Percentiles rank a stretch among this genome's conserved stretches.
These are phyloP conservation scores for Apodemus speciosus DNA, from an alignment of 2,113 vertebrate species.

Conservation along the genomic window DNA sequence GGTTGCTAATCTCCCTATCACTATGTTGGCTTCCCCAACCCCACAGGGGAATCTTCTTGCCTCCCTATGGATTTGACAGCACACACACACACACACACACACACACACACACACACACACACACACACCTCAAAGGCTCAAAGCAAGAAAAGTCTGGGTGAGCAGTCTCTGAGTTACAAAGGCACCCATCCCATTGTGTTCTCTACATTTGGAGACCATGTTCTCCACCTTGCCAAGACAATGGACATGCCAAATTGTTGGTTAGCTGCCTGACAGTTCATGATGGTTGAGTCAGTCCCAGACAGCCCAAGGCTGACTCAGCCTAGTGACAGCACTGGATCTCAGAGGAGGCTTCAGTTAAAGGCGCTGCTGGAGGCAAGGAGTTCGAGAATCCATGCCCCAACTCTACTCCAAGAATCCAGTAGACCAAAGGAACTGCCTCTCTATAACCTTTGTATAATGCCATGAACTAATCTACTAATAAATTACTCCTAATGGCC, in stretches of 20 bases:
- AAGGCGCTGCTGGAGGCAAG: background rate
- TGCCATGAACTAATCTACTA: background rate
- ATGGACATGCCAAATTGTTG: background rate
- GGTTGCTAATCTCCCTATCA: conserved; percentile 33
- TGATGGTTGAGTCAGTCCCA: background rate
- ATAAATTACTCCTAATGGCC: conserved; percentile 52
- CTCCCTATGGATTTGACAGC: background rate
- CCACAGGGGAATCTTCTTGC: background rate
- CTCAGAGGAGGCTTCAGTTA: background rate
- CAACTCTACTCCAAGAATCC: background rate
- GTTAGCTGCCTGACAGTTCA: background rate
- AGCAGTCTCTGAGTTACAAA: background rate
- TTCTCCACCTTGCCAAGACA: background rate
- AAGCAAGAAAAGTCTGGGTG: background rate
- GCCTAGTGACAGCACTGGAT: background rate
- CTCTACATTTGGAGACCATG: background rate
- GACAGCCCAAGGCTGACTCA: background rate
- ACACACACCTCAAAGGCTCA: background rate
- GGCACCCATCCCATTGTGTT: no score
- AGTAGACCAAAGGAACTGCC: background rate
- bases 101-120: background rate
- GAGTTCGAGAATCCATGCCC: background rate
- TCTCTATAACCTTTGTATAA: background rate
- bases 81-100: background rate
- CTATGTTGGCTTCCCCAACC: background rate